phyloP scores from a whole-genome alignment of 2,113 vertebrate species.

The Megaptera novaeangliae region DNA sequence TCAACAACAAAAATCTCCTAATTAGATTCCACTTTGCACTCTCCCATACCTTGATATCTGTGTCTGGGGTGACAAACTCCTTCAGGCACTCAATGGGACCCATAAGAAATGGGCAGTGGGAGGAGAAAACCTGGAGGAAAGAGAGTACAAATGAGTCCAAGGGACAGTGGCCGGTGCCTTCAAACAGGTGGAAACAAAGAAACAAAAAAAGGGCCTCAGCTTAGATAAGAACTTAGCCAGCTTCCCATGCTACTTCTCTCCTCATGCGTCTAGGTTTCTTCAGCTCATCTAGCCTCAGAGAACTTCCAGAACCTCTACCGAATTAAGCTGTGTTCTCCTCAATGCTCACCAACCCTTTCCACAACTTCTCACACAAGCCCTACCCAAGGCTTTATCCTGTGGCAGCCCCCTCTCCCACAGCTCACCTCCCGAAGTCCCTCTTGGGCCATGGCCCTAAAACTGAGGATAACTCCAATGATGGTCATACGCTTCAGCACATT shows the following conservation, averaged over 20 bases:
- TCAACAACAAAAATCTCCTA: not conserved
- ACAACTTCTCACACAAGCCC: not conserved
- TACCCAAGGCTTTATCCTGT: not conserved
- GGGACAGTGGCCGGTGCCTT: not conserved
- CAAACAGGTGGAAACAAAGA: not conserved
- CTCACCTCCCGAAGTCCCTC: constrained; percentile 89
- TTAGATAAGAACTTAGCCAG: not conserved
- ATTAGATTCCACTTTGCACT: not conserved
- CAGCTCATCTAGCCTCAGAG: not conserved
- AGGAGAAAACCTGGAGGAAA: constrained; percentile 83
- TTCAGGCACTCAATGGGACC: constrained; percentile 86
- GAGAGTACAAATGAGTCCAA: not conserved
- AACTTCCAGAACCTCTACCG: not conserved
- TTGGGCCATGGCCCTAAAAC: constrained; percentile 90
- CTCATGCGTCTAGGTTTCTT: not conserved
- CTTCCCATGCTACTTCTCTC: not conserved
- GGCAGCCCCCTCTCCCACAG: not conserved
- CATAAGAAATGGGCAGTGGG: constrained; percentile 90
- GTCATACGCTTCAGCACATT: constrained; percentile 94
- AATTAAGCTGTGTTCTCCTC: not conserved
- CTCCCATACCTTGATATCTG: constrained; percentile 89
- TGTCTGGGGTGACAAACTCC: constrained; percentile 84
- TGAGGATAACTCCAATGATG: constrained; percentile 94
- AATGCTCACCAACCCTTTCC: not conserved
- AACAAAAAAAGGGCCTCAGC: not conserved